These are phyloP conservation scores for Tinea semifulvella DNA, from an alignment of 2,888 invertebrate genomes.

Conservation along the genomic window DNA sequence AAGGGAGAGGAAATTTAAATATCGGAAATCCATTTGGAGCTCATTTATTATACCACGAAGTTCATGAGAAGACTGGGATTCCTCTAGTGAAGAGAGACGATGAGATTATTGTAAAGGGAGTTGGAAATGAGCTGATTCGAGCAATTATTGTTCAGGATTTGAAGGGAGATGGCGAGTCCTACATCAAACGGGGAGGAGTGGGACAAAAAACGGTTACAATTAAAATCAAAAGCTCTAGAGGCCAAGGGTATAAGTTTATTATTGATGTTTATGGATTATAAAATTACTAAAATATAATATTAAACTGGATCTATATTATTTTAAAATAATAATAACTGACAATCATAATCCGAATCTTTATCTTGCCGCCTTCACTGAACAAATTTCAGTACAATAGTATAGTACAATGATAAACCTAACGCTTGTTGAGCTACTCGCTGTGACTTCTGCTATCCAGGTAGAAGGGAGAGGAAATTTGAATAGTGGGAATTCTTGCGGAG, in stretches of 20 bases:
- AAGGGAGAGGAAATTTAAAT: slow-evolving; percentile 18
- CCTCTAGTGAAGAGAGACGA: slow-evolving; percentile 18
- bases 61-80: slow-evolving; percentile 16
- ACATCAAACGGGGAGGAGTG: slow-evolving; percentile 41
- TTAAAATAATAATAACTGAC: no score
- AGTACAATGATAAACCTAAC: not conserved
- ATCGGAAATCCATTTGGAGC: slow-evolving; percentile 17
- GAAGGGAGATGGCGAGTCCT: slow-evolving; percentile 27
- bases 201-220: slow-evolving; percentile 43
- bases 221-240: slow-evolving; percentile 39
- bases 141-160: slow-evolving; percentile 16
- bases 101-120: slow-evolving; percentile 7
- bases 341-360: no score
- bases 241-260: slow-evolving; percentile 46
- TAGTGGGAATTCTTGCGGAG: slow-evolving; percentile 17
- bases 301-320: no score
- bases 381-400: no score
- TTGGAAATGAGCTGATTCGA: slow-evolving; percentile 15
- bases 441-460: slow-evolving; percentile 17
- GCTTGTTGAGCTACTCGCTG: slow-evolving; percentile 4
- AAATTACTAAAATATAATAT: no score
- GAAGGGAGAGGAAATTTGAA: slow-evolving; percentile 18
- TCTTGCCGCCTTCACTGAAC: no score
- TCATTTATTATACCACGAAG: slow-evolving; percentile 18
- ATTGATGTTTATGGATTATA: slow-evolving; percentile 48